Percentiles rank a stretch among this genome's conserved stretches.
Evolutionary conservation across 1,140 invertebrate genomes (phyloP).

Genomic region (Antheraea mylitta): DNA sequence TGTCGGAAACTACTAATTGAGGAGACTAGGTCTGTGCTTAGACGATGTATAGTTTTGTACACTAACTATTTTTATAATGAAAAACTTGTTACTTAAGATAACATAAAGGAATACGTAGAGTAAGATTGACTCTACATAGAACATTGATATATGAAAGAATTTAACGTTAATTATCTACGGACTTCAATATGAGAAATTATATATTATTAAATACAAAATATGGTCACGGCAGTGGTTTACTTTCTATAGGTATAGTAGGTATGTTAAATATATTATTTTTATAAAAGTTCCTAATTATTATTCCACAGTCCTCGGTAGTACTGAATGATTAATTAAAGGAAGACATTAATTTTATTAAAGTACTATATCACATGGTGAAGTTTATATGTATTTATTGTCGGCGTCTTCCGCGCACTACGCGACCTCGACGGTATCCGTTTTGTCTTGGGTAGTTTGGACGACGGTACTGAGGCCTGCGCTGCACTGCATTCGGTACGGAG

Average conservation of each 20-base stretch:
- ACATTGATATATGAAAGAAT: not conserved
- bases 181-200: not conserved
- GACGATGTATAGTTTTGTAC: not conserved
- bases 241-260: not conserved
- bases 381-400: conserved; percentile 25
- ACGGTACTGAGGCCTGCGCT: conserved; percentile 31
- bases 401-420: conserved; percentile 35
- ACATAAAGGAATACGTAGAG: not conserved
- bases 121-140: not conserved
- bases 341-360: conserved; percentile 2
- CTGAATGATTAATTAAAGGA: not conserved
- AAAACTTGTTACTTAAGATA: not conserved
- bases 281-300: not conserved
- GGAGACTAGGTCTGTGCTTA: conserved; percentile 3
- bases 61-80: not conserved
- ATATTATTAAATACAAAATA: not conserved
- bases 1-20: not conserved
- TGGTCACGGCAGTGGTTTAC: not conserved
- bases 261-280: not conserved
- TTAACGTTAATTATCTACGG: not conserved
- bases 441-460: conserved; percentile 9
- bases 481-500: conserved; percentile 48
- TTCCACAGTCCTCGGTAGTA: not conserved
- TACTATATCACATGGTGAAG: not conserved
- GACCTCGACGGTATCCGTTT: conserved; percentile 12